Evolutionary conservation across 2,888 invertebrate genomes (phyloP), one percentile per base, ranked within the genome.

Genomic region (Trissolcus brochymenae): DNA sequence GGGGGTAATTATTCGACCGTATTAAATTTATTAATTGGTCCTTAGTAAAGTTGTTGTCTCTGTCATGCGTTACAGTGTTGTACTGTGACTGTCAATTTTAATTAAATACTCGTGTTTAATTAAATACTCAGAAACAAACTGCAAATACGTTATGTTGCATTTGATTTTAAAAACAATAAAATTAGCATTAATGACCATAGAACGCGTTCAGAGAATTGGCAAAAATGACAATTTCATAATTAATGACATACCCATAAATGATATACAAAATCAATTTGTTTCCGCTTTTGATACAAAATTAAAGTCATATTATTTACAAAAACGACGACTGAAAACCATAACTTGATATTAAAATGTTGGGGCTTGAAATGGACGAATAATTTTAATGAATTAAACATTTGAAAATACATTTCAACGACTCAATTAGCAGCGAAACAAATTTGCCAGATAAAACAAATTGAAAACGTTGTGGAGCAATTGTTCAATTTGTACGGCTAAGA

Each of bases 21-120:
- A 57, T 57, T 50, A 41, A 56, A 66, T 56, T 56, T 65, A 65
- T 54, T 65, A 65, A 65, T 66, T 66, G 66, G 66, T 66, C 66
- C 66, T 66, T 57, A 57, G 50, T 21, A 57, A 66, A 56, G 66
- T 57, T 66, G 66, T 57, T 66, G 51, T 66, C 14, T n/a, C 66
- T 57, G 66, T 57, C 50, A 66, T 56, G 57, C 21, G 57, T 57
- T 46, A 49, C 41, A 46, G 35, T 65, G 49, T 65, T 65, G 35
- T 65, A 65, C 55, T 49, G 13, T 29, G 49, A 49, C 55, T 55
- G 65, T 65, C 55, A 55, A 55, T 65, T 64, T 64, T 54, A 64
- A 64, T 64, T 54, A 64, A 64, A 64, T 54, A 53, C 46, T 64
- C 54, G 54, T 54, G 50, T 64, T 64, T 64, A n/a, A n/a, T n/a